Base-by-base conservation (phyloP, 2,888 invertebrate species). In the Scaptomyza tumidula region DNA sequence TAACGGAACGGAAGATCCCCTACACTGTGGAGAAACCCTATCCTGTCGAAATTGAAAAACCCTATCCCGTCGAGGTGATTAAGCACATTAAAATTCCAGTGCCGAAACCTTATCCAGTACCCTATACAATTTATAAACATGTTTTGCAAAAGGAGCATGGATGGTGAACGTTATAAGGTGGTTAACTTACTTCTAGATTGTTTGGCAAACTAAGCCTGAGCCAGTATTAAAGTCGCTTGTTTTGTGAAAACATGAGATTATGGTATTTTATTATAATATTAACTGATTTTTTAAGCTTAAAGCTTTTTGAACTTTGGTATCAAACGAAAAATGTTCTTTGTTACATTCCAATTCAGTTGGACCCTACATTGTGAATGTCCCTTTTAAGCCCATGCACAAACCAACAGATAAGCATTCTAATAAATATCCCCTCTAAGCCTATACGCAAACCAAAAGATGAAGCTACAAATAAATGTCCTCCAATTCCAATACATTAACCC, bases 41-140 rank as follows among this genome's bases (percentile, higher is more conserved):
- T 78, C 92, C 92, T 0, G 95, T 95, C 83, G 95, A 95, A 78
- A 94, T 96, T 2, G 95, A 95, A 88, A 95, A 94, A 88, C 96
- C 95, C 6, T 95, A 95, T 93, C 95, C 95, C 79, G 95, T 96
- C 6, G 95, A 95, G 91, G 95, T 96, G 31, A 94, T 96, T 75
- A 96, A 95, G 92, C 95, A 94, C 89, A 95, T 96, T 50, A 95
- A 95, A 89, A 94, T 95, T 46, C 94, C 95, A 13, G 93, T 95
- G 79, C 94, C 95, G 82, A 95, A 95, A 89, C 95, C 95, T 6
- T 95, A 95, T 92, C 95, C 95, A 19, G 95, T 96, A 79, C 95
- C 95, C 78, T 94, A 95, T 11, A 95, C 95, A 44, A 94, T 95
- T 16, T 95, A 95, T 93, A 95, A 95, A 90, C 95, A 95, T 91